Percentiles rank a stretch among this genome's conserved stretches.
These are phyloP conservation scores for Clytia hemisphaerica DNA, from an alignment of 30 jellyfish, hydroid and myxozoan genomes.

Conservation along the genomic window DNA sequence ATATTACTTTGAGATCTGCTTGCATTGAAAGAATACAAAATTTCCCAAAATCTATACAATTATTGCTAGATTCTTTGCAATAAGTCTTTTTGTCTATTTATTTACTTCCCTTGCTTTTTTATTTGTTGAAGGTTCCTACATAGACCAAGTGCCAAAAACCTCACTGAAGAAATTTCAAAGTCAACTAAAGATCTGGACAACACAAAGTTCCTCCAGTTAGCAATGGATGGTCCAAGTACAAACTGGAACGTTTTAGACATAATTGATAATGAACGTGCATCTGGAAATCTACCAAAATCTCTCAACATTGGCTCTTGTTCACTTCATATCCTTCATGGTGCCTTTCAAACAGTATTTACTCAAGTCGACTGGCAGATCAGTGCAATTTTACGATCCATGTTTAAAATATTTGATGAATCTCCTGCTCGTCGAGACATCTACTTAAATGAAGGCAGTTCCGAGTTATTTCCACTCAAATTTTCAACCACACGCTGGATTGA, in stretches of 20 bases:
- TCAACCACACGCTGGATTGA: not conserved
- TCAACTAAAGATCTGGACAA: not conserved
- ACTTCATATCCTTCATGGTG: slow-evolving; percentile 1
- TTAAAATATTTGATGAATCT: not conserved
- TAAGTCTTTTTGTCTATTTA: too few relatives aligned
- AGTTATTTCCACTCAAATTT: not conserved
- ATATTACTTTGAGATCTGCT: too few relatives aligned
- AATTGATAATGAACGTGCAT: not conserved
- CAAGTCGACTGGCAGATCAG: not conserved
- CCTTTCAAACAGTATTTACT: not conserved
- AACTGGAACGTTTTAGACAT: not conserved
- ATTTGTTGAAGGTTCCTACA: not conserved
- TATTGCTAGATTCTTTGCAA: too few relatives aligned
- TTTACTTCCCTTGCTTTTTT: too few relatives aligned
- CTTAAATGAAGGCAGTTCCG: not conserved
- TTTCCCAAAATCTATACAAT: too few relatives aligned
- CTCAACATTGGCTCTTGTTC: not conserved
- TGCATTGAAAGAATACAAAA: too few relatives aligned
- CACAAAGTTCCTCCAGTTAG: not conserved
- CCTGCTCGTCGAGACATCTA: not conserved
- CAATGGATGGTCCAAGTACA: not conserved
- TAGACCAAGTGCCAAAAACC: not conserved
- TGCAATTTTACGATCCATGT: not conserved
- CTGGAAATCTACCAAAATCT: not conserved
- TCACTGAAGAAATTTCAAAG: not conserved